These are phyloP conservation scores for Osmerus mordax DNA, from an alignment of 2,113 vertebrate genomes.

Conservation along the genomic window DNA sequence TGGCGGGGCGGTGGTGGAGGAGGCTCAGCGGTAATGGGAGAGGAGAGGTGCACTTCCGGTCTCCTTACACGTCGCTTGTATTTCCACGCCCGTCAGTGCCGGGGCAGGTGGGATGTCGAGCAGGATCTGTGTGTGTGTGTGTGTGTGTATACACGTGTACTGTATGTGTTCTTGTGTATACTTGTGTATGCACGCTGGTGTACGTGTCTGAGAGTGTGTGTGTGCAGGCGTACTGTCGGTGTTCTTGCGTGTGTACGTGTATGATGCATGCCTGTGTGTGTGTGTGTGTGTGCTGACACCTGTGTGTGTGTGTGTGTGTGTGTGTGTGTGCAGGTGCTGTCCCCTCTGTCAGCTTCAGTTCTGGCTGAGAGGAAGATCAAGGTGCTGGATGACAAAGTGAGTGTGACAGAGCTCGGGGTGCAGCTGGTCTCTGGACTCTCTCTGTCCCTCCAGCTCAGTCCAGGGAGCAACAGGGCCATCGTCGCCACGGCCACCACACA, in stretches of 20 bases:
- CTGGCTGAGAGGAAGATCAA: conserved; percentile 89
- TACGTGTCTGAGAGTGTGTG: not conserved
- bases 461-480: conserved; percentile 77
- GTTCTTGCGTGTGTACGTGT: not conserved
- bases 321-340: conserved; percentile 79
- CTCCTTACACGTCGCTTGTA: conserved; percentile 58
- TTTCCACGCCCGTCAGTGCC: conserved; percentile 40
- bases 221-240: not conserved
- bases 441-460: conserved; percentile 81
- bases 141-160: not conserved
- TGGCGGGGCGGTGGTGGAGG: conserved; percentile 26
- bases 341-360: conserved; percentile 87
- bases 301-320: conserved; percentile 21
- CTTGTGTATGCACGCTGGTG: conserved; percentile 1
- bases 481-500: conserved; percentile 81
- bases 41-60: conserved; percentile 55
- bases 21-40: conserved; percentile 62
- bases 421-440: conserved; percentile 92
- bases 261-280: not conserved
- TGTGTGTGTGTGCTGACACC: not conserved
- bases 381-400: conserved; percentile 92
- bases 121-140: not conserved
- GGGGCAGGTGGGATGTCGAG: not conserved
- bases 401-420: conserved; percentile 86
- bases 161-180: not conserved